phyloP scores from a whole-genome alignment of 2,113 vertebrate genomes.

The Pituophis catenifer region DNA sequence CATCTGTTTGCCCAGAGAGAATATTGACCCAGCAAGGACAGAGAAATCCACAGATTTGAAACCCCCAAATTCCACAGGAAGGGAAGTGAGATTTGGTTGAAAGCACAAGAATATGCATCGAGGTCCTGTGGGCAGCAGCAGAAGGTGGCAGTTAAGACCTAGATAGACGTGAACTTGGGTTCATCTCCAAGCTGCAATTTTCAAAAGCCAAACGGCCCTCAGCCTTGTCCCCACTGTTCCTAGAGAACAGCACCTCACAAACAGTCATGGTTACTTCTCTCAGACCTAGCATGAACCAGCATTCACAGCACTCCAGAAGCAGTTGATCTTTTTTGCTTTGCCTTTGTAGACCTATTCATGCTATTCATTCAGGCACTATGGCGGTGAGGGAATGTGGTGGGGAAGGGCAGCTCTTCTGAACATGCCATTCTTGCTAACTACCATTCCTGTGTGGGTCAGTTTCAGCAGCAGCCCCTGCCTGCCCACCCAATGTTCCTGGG shows the following conservation, averaged over 20 bases:
- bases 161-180: too few relatives aligned
- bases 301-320: background rate
- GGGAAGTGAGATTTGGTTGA: background rate
- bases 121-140: background rate
- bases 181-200: background rate
- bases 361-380: background rate
- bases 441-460: background rate
- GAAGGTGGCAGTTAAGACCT: background rate
- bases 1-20: background rate
- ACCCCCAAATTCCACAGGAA: background rate
- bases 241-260: background rate
- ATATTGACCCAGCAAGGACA: background rate
- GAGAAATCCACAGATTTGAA: background rate
- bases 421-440: background rate
- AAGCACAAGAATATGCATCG: background rate
- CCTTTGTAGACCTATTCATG: background rate
- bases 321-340: background rate
- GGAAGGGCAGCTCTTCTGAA: background rate
- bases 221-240: background rate
- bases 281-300: background rate
- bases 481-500: background rate
- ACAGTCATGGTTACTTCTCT: background rate
- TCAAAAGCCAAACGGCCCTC: background rate
- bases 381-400: background rate
- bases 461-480: background rate